Percentiles rank a stretch among this genome's conserved stretches.
phyloP scores from a whole-genome alignment of 1,140 invertebrate genomes.

The Thereuonema tuberculata region DNA sequence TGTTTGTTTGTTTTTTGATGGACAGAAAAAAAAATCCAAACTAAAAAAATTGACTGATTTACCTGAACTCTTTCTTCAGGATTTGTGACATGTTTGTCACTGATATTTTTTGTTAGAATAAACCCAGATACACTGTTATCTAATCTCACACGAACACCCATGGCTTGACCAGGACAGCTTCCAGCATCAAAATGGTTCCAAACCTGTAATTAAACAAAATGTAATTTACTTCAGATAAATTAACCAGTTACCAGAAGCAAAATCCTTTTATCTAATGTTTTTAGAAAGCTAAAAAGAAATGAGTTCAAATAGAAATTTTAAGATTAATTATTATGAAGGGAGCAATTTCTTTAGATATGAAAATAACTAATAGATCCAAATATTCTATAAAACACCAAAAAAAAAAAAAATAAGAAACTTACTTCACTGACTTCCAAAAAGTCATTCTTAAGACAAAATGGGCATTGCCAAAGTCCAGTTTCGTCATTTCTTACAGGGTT shows the following conservation, averaged over 20 bases:
- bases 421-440: conserved; percentile 88
- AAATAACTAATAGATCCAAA: neutral
- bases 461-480: conserved; percentile 90
- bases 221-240: neutral
- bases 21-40: conserved; percentile 7
- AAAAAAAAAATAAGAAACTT: too few species aligned
- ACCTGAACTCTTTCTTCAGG: conserved; percentile 76
- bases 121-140: conserved; percentile 93
- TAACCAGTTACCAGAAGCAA: too few species aligned
- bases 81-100: conserved; percentile 83
- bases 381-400: too few species aligned
- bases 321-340: neutral
- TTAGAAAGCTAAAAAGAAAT: neutral
- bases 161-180: conserved; percentile 86
- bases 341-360: neutral
- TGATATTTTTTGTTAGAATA: conserved; percentile 88
- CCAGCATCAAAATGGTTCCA: conserved; percentile 98
- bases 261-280: neutral
- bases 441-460: conserved; percentile 89
- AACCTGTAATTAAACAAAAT: conserved; percentile 36
- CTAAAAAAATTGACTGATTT: too few species aligned
- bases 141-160: conserved; percentile 72
- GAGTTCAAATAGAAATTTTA: too few species aligned
- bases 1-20: too few species aligned
- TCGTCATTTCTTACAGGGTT: conserved; percentile 90